Conservation (phyloP, 2,888 invertebrate species). For the Apodemia zela region DNA sequence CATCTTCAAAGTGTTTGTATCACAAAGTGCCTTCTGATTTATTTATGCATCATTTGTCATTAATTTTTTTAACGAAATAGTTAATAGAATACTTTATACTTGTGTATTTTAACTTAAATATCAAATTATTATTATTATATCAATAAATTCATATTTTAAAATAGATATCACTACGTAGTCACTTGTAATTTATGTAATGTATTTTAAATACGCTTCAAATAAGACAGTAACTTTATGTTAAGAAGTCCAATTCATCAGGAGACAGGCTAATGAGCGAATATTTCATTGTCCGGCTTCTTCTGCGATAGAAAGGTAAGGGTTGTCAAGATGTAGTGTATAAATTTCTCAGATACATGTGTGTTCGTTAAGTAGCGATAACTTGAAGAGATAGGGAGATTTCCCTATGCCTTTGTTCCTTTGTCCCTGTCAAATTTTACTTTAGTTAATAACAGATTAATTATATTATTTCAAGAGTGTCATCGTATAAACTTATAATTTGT, state of each 20-base stretch:
- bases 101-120: too few species aligned
- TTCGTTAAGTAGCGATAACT: constrained; percentile 7
- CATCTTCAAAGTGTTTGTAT: too few species aligned
- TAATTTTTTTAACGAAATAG: too few species aligned
- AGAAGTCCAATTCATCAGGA: constrained; percentile 78
- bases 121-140: too few species aligned
- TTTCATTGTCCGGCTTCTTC: constrained; percentile 74
- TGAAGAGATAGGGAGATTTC: neutral
- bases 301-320: constrained; percentile 64
- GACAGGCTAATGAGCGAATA: constrained; percentile 76
- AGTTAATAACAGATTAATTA: neutral
- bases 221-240: constrained; percentile 42
- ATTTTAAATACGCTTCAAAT: constrained; percentile 37
- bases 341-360: constrained; percentile 9
- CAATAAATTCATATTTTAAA: too few species aligned
- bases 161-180: too few species aligned
- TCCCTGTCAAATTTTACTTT: neutral
- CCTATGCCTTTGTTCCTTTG: neutral
- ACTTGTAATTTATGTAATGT: too few species aligned
- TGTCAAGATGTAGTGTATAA: constrained; percentile 41
- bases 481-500: too few species aligned
- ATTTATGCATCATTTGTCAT: too few species aligned
- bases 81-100: too few species aligned
- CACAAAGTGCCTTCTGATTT: too few species aligned
- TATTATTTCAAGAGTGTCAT: neutral